Evolutionary conservation across 1,140 invertebrate species (phyloP).

Genomic region (Aethina tumida): DNA sequence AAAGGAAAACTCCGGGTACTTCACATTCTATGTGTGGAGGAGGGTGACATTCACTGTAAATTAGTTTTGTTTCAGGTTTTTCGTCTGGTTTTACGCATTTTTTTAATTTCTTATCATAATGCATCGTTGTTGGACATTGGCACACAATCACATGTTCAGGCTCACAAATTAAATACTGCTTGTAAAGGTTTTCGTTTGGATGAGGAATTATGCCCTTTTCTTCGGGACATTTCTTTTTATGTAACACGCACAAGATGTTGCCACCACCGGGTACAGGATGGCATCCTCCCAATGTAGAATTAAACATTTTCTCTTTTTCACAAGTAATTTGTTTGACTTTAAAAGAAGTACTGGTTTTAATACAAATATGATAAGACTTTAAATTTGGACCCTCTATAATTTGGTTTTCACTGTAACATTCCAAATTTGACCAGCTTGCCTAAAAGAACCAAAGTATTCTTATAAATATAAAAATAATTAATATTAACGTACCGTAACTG

Average conservation of each 20-base stretch:
- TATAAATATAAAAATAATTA: too few species aligned
- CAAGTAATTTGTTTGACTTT: neutral
- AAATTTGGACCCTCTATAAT: constrained; percentile 5
- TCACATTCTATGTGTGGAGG: constrained; percentile 3
- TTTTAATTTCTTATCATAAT: constrained; percentile 5
- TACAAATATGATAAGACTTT: constrained; percentile 5
- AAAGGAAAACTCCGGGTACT: constrained; percentile 2
- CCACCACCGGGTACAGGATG: constrained; percentile 7
- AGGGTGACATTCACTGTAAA: constrained; percentile 2
- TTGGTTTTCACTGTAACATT: neutral
- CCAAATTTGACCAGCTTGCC: too few species aligned
- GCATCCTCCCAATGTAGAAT: constrained; percentile 1
- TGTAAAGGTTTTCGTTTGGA: constrained; percentile 6
- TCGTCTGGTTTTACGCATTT: neutral
- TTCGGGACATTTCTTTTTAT: constrained; percentile 5
- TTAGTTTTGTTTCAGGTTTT: constrained; percentile 5
- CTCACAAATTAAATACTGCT: constrained; percentile 10
- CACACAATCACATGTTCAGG: constrained; percentile 2
- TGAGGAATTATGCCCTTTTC: constrained; percentile 2
- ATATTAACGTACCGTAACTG: too few species aligned
- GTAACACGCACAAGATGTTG: constrained; percentile 3
- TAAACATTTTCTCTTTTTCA: constrained; percentile 5
- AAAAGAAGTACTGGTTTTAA: neutral
- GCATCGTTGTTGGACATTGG: neutral
- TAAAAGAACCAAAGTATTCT: too few species aligned